Evolutionary conservation across 1,140 invertebrate species (phyloP).

Genomic region (Nephotettix cincticeps): DNA sequence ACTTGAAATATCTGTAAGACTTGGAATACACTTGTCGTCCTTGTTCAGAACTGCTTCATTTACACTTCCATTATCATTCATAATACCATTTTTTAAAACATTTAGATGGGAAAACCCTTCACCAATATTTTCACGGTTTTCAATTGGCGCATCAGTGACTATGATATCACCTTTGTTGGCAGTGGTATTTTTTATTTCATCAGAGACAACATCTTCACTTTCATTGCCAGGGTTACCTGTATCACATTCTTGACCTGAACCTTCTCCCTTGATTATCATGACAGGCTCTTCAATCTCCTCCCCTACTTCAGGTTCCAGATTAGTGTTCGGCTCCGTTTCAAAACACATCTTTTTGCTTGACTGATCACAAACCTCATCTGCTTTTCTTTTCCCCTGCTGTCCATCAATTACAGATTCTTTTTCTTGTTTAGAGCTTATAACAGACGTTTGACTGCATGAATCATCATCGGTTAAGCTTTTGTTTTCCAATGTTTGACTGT

Average conservation of each 20-base stretch:
- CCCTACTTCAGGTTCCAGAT: conserved; percentile 51
- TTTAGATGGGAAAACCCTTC: no score
- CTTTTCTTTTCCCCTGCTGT: neutral
- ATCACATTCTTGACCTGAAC: conserved; percentile 67
- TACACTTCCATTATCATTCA: conserved; percentile 1
- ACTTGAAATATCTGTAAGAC: no score
- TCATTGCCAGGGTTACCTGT: conserved; percentile 60
- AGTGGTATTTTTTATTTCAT: conserved; percentile 47
- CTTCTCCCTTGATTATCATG: conserved; percentile 69
- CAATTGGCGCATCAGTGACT: conserved; percentile 65
- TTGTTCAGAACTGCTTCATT: no score
- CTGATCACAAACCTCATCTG: conserved; percentile 23
- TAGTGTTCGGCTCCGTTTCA: conserved; percentile 39
- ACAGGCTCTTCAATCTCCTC: conserved; percentile 72
- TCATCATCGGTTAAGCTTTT: neutral
- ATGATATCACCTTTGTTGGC: conserved; percentile 59
- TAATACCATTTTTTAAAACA: conserved; percentile 56
- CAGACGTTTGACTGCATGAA: neutral
- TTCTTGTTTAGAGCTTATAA: neutral
- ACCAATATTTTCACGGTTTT: conserved; percentile 63
- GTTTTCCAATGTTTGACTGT: no score
- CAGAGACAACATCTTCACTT: neutral
- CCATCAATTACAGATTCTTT: neutral
- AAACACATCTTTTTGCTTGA: neutral
- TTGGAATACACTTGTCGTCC: no score